A percentile compares a stretch with the other conserved stretches of the same genome.
phyloP scores from a whole-genome alignment of 2,888 invertebrate genomes.

The Ellobium chinense region DNA sequence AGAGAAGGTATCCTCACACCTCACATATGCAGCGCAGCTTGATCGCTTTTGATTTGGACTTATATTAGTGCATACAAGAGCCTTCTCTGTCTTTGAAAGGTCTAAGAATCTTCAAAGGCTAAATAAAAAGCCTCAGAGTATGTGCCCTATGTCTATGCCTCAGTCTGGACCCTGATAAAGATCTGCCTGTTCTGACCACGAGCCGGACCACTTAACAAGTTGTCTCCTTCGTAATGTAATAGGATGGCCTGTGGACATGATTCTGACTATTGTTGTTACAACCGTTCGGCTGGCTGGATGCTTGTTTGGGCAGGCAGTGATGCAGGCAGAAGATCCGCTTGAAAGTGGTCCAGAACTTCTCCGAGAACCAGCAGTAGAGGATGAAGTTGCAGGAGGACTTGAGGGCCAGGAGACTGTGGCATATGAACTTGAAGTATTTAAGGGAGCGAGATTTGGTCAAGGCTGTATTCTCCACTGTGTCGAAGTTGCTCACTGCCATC shows the following conservation, averaged over 20 bases:
- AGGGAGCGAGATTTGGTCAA: not conserved
- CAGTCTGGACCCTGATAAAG: too few relatives aligned
- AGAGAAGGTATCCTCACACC: too few relatives aligned
- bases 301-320: conserved; percentile 55
- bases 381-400: conserved; percentile 77
- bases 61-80: too few relatives aligned
- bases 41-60: too few relatives aligned
- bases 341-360: conserved; percentile 77
- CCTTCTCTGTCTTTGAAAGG: too few relatives aligned
- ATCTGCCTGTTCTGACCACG: too few relatives aligned
- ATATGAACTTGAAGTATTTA: conserved; percentile 6
- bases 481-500: conserved; percentile 43
- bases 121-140: too few relatives aligned
- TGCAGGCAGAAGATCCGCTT: conserved; percentile 72
- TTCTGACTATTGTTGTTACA: conserved; percentile 56
- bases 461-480: not conserved
- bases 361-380: conserved; percentile 78
- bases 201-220: conserved; percentile 50
- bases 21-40: too few relatives aligned
- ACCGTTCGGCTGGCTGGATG: conserved; percentile 52
- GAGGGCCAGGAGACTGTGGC: conserved; percentile 63
- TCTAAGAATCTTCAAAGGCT: too few relatives aligned
- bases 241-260: conserved; percentile 54
- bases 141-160: too few relatives aligned
- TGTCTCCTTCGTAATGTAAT: conserved; percentile 52